Conservation (phyloP, 2,888 invertebrate species). For the Bombyx huttoni region DNA sequence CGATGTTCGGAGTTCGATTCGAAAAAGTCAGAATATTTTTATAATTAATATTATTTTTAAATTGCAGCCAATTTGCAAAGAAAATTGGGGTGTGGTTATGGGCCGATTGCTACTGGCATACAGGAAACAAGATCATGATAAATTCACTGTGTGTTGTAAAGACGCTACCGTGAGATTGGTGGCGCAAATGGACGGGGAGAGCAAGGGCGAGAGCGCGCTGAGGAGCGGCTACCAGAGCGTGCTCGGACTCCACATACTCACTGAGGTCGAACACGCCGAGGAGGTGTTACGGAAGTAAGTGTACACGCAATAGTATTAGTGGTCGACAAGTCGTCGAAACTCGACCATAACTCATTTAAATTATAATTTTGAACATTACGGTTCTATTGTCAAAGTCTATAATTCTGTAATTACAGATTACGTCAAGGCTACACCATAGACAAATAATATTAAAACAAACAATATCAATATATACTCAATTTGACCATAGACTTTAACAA, state of each 20-base stretch:
- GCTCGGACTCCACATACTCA: slow-evolving; percentile 53
- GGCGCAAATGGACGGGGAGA: slow-evolving; percentile 48
- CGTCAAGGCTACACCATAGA: too few species aligned
- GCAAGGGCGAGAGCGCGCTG: slow-evolving; percentile 50
- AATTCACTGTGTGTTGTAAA: slow-evolving; percentile 46
- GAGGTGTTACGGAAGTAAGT: slow-evolving; percentile 42
- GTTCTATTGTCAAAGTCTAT: too few species aligned
- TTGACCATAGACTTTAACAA: too few species aligned
- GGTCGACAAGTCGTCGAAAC: too few species aligned
- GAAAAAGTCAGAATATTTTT: neutral
- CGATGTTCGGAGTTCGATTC: too few species aligned
- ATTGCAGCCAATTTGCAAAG: slow-evolving; percentile 47
- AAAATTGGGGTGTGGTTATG: slow-evolving; percentile 83
- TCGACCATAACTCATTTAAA: too few species aligned
- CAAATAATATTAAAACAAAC: too few species aligned
- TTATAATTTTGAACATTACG: too few species aligned
- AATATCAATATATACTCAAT: too few species aligned
- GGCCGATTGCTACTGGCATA: slow-evolving; percentile 79
- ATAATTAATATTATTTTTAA: neutral
- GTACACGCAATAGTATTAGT: too few species aligned
- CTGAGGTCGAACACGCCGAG: slow-evolving; percentile 48
- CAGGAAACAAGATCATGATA: slow-evolving; percentile 40
- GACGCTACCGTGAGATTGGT: slow-evolving; percentile 40
- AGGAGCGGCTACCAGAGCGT: slow-evolving; percentile 58
- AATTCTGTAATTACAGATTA: too few species aligned